phyloP scores from a whole-genome alignment of 2,888 invertebrate species.

The Yponomeuta cagnagella region DNA sequence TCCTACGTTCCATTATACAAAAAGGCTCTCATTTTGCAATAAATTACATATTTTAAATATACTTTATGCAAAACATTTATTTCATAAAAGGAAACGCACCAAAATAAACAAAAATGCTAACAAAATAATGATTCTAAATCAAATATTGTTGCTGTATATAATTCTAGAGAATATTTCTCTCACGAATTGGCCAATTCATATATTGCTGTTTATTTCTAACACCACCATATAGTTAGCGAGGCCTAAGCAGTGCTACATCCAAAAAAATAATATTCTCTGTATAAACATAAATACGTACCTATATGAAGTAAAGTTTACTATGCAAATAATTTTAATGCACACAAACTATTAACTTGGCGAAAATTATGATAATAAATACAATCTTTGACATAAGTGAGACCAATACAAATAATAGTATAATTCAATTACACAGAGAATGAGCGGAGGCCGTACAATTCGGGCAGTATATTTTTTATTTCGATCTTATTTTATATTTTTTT shows the following conservation, averaged over 20 bases:
- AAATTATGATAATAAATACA: constrained; percentile 38
- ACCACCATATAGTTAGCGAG: not conserved
- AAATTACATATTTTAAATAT: constrained; percentile 15
- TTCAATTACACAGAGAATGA: not conserved
- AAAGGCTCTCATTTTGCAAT: constrained; percentile 15
- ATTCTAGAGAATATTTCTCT: not conserved
- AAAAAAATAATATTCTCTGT: not conserved
- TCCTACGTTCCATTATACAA: constrained; percentile 14
- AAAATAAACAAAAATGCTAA: constrained; percentile 16
- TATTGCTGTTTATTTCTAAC: not conserved
- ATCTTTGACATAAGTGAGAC: constrained; percentile 72
- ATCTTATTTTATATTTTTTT: too few species aligned
- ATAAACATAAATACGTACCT: not conserved
- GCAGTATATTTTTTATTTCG: too few species aligned
- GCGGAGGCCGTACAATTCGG: too few species aligned
- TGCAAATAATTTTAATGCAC: not conserved
- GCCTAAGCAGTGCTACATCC: not conserved
- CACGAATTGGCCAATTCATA: not conserved
- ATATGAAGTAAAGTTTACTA: constrained; percentile 9
- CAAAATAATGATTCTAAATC: constrained; percentile 16
- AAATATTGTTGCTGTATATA: constrained; percentile 9
- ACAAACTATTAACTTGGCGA: constrained; percentile 2
- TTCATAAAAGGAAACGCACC: constrained; percentile 13
- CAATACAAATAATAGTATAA: constrained; percentile 49
- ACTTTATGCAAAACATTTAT: constrained; percentile 8